Percentiles rank a stretch among this genome's conserved stretches.
Evolutionary conservation across 2,888 invertebrate species (phyloP).

Genomic region (Nemotelus pantherinus): DNA sequence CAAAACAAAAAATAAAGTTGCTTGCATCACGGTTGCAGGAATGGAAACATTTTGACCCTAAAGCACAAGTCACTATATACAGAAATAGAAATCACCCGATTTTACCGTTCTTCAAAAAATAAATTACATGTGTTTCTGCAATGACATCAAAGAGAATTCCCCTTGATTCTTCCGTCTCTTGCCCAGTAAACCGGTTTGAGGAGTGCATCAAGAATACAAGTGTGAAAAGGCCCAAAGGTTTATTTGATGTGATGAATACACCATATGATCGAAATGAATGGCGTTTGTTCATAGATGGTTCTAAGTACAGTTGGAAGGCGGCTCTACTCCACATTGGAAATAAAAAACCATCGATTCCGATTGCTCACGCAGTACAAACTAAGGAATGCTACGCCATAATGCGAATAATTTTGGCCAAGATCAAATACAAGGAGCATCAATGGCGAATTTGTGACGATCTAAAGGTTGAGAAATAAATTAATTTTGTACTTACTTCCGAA

Average conservation of each 20-base stretch:
- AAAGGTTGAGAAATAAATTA: not conserved
- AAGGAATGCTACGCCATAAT: too few relatives aligned
- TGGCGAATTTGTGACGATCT: too few relatives aligned
- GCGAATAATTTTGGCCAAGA: too few relatives aligned
- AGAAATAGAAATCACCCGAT: too few relatives aligned
- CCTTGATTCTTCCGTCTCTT: too few relatives aligned
- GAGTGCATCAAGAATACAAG: too few relatives aligned
- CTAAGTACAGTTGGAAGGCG: not conserved
- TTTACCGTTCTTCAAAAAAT: not conserved
- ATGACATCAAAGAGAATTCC: too few relatives aligned
- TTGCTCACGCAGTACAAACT: too few relatives aligned
- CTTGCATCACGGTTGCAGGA: constrained; percentile 14
- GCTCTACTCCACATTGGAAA: not conserved
- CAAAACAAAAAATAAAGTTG: not conserved
- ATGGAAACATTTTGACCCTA: constrained; percentile 12
- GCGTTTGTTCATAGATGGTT: not conserved
- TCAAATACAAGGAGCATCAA: too few relatives aligned
- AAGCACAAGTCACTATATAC: not conserved
- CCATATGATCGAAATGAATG: constrained; percentile 10
- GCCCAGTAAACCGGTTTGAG: too few relatives aligned
- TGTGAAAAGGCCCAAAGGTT: too few relatives aligned
- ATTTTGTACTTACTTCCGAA: not conserved
- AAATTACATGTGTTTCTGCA: constrained; percentile 7
- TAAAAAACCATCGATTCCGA: not conserved
- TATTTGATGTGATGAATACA: constrained; percentile 17